A percentile compares a stretch with the other conserved stretches of the same genome.
Conservation (phyloP, 2,113 vertebrate genomes). For the Sorex fumeus region DNA sequence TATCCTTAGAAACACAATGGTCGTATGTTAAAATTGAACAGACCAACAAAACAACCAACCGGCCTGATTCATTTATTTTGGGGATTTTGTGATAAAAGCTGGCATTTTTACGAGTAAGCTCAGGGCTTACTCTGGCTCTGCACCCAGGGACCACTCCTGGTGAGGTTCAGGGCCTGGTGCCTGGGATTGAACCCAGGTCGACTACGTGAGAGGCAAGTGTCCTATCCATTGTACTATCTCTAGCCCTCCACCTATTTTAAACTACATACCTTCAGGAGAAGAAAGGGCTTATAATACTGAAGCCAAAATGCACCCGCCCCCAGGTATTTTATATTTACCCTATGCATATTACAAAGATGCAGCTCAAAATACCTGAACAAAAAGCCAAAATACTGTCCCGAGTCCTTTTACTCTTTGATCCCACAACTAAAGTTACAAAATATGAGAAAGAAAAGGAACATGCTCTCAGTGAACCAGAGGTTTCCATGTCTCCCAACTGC, state of each 20-base stretch:
- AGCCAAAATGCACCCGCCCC: conserved; percentile 32
- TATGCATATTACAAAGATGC: conserved; percentile 38
- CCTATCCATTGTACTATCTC: too few relatives aligned
- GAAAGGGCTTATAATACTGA: conserved; percentile 50
- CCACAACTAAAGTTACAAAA: conserved; percentile 55
- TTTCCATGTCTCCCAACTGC: conserved; percentile 44
- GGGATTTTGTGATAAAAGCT: too few relatives aligned
- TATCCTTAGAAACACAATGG: conserved; percentile 52
- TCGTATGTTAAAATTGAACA: conserved; percentile 39
- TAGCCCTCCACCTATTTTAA: too few relatives aligned
- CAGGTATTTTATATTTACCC: conserved; percentile 50
- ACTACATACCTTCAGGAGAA: too few relatives aligned
- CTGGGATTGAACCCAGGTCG: too few relatives aligned
- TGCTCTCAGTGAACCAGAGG: conserved; percentile 5
- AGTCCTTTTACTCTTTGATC: not conserved
- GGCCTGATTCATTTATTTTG: too few relatives aligned
- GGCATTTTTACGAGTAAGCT: too few relatives aligned
- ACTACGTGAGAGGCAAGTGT: too few relatives aligned
- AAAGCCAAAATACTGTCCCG: not conserved
- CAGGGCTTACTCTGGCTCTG: too few relatives aligned
- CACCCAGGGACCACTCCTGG: too few relatives aligned
- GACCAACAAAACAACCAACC: too few relatives aligned
- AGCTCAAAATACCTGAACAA: conserved; percentile 53
- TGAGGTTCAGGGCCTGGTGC: too few relatives aligned
- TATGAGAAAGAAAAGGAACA: conserved; percentile 53